These are phyloP conservation scores for Aphrophora alni DNA, from an alignment of 2,888 invertebrate genomes.

Conservation along the genomic window DNA sequence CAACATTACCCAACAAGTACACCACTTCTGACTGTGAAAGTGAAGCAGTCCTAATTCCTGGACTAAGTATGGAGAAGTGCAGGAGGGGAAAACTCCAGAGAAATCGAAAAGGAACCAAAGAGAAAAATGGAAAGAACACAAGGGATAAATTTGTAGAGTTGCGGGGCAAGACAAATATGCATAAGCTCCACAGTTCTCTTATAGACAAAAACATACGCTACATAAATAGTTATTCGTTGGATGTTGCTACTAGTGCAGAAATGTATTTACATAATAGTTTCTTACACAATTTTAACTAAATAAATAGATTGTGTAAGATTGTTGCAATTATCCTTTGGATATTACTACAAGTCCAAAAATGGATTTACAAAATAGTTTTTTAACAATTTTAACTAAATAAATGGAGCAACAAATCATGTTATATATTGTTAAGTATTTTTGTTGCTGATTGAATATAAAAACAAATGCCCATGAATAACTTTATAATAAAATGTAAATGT, in stretches of 20 bases:
- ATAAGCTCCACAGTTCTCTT: constrained; percentile 13
- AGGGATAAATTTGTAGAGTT: constrained; percentile 41
- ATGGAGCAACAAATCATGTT: constrained; percentile 15
- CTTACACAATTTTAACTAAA: no score
- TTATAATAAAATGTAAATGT: constrained; percentile 18
- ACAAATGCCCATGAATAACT: constrained; percentile 16
- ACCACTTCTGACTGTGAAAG: constrained; percentile 29
- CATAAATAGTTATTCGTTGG: no score
- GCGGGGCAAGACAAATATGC: constrained; percentile 39
- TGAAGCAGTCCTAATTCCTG: constrained; percentile 22
- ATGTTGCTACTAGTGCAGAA: no score
- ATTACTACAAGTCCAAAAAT: constrained; percentile 11
- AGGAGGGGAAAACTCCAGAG: constrained; percentile 31
- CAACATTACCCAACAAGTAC: constrained; percentile 32
- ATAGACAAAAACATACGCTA: no score
- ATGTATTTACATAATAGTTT: no score
- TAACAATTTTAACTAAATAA: background rate
- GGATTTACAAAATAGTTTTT: constrained; percentile 16
- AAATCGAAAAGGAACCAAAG: constrained; percentile 24
- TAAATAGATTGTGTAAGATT: no score
- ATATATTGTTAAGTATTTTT: background rate
- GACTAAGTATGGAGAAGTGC: constrained; percentile 24
- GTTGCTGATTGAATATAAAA: constrained; percentile 19
- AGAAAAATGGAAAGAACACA: constrained; percentile 18
- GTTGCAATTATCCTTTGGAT: constrained; percentile 10